Evolutionary conservation across 2,797 vertebrate species (phyloP).

Genomic region (Poeciliopsis presidionis): DNA sequence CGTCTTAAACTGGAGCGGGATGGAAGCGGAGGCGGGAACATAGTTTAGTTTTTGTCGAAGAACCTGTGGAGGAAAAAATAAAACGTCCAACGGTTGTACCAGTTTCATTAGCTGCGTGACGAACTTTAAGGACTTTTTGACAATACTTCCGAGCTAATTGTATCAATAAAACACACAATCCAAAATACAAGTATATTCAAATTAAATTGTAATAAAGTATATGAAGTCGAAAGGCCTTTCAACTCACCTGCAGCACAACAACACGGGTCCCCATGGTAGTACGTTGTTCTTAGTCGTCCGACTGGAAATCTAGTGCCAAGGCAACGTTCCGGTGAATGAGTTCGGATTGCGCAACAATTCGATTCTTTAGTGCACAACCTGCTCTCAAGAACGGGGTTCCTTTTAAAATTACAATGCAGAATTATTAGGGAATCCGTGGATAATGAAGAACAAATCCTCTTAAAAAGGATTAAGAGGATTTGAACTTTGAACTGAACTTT

Average conservation of each 20-base stretch:
- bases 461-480: too few species aligned
- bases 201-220: neutral
- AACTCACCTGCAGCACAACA: constrained; percentile 53
- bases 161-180: neutral
- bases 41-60: constrained; percentile 57
- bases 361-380: too few species aligned
- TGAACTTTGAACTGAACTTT: too few species aligned
- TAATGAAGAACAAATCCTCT: neutral
- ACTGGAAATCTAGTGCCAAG: neutral
- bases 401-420: neutral
- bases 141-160: neutral
- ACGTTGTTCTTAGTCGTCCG: constrained; percentile 54
- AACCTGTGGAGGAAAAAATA: constrained; percentile 53
- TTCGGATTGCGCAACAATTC: too few species aligned
- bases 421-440: neutral
- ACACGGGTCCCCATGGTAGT: constrained; percentile 60
- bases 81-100: neutral
- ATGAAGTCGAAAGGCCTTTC: fast-evolving
- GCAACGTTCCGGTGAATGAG: neutral
- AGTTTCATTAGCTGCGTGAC: neutral
- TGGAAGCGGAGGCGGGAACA: neutral
- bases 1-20: constrained; percentile 12
- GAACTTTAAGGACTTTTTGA: neutral
- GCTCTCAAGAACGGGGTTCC: neutral
- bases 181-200: neutral